phyloP scores from a whole-genome alignment of 2,113 vertebrate species.

The Pygoscelis antarcticus region DNA sequence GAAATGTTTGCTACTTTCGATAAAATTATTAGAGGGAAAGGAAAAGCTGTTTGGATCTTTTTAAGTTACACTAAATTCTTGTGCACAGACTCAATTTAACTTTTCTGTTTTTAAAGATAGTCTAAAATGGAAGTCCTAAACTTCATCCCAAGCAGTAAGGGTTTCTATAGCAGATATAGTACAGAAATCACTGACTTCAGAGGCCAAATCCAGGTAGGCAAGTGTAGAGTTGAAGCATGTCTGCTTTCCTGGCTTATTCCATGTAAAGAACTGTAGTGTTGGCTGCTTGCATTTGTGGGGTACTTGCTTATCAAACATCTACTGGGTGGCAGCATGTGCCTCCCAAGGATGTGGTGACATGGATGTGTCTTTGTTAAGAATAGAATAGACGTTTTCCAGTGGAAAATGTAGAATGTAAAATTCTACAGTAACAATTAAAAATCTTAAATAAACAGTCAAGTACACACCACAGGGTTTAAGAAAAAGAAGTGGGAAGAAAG shows the following conservation, averaged over 20 bases:
- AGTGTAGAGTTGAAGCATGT: not conserved
- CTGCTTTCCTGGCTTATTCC: not conserved
- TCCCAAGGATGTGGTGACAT: not conserved
- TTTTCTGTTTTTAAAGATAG: not conserved
- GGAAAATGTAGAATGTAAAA: not conserved
- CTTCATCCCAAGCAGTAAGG: not conserved
- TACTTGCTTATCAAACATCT: not conserved
- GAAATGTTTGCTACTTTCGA: not conserved
- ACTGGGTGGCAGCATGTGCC: not conserved
- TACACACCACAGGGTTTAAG: not conserved
- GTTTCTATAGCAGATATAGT: not conserved
- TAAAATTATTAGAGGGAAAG: not conserved
- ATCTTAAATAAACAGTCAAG: not conserved
- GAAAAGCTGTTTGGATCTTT: not conserved
- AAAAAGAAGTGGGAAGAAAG: not conserved
- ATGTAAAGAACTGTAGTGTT: not conserved
- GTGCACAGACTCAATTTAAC: not conserved
- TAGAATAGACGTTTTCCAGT: not conserved
- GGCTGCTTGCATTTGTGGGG: not conserved
- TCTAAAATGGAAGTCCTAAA: not conserved
- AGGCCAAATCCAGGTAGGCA: not conserved
- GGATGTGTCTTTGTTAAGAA: not conserved
- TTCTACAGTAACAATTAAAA: not conserved
- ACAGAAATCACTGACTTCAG: not conserved
- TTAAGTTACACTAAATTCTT: not conserved